phyloP scores from a whole-genome alignment of 37 sponge, comb jelly and placozoan genomes.

The Halisarca cf. caerulea region DNA sequence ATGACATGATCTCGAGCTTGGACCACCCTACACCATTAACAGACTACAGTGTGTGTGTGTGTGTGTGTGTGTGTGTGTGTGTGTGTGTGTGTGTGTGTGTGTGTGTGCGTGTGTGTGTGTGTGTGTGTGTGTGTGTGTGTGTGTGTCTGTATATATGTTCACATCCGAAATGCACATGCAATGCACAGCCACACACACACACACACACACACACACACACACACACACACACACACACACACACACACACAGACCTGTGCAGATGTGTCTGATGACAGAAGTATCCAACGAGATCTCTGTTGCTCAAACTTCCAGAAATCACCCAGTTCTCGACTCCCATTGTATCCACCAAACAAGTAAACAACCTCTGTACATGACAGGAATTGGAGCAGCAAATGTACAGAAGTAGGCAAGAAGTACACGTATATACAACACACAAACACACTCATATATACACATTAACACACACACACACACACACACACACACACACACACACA shows the following conservation, averaged over 20 bases:
- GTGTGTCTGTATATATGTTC: neutral
- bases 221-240: neutral
- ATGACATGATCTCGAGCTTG: conserved; percentile 70
- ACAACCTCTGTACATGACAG: conserved; percentile 50
- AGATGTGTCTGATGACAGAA: conserved; percentile 63
- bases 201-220: conserved; percentile 29
- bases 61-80: neutral
- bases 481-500: neutral
- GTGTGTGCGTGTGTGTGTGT: too few relatives aligned
- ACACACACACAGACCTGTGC: conserved; percentile 15
- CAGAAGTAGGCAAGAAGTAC: neutral
- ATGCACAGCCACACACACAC: conserved; percentile 11
- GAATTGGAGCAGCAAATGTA: too few relatives aligned
- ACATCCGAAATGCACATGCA: neutral
- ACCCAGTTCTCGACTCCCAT: conserved; percentile 75
- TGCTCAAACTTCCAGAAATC: conserved; percentile 83
- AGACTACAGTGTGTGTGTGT: neutral
- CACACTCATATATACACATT: too few relatives aligned
- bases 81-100: too few relatives aligned
- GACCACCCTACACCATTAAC: conserved; percentile 51
- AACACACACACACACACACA: too few relatives aligned
- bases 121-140: too few relatives aligned
- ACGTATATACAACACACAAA: too few relatives aligned
- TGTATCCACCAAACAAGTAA: conserved; percentile 91
- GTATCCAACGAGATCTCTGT: conserved; percentile 45